Evolutionary conservation across 2,888 invertebrate genomes (phyloP).

Genomic region (Coleophora flavipennella): DNA sequence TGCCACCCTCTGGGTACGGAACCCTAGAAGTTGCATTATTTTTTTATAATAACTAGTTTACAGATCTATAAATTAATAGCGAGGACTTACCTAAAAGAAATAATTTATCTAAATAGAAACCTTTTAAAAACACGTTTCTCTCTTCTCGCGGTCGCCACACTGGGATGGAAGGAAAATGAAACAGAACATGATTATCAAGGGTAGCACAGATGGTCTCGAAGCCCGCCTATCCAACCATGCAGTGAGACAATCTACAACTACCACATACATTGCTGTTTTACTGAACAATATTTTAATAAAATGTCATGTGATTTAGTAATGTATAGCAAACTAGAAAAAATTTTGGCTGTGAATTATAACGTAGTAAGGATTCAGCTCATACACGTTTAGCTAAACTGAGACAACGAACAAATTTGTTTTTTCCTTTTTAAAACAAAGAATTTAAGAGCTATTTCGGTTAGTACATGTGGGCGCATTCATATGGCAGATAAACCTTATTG

Average conservation of each 20-base stretch:
- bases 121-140: neutral
- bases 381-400: constrained; percentile 15
- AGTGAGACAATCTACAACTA: constrained; percentile 3
- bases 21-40: neutral
- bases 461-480: constrained; percentile 23
- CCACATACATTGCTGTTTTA: constrained; percentile 21
- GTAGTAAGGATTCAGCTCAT: constrained; percentile 16
- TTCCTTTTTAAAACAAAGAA: constrained; percentile 29
- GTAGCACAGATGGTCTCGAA: constrained; percentile 44
- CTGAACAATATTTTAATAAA: neutral
- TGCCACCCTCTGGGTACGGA: no score
- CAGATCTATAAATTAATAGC: neutral
- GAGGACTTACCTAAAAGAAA: neutral
- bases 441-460: constrained; percentile 36
- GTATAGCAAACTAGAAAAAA: constrained; percentile 4
- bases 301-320: constrained; percentile 2
- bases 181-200: constrained; percentile 52
- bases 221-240: constrained; percentile 19
- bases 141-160: constrained; percentile 13
- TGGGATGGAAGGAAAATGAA: constrained; percentile 49
- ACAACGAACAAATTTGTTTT: constrained; percentile 21
- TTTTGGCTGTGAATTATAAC: constrained; percentile 1
- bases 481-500: constrained; percentile 13
- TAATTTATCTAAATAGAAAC: neutral
- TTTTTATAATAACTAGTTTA: neutral